A percentile compares a stretch with the other conserved stretches of the same genome.
Evolutionary conservation across 1,140 invertebrate genomes (phyloP).

Genomic region (Drosophila serrata): DNA sequence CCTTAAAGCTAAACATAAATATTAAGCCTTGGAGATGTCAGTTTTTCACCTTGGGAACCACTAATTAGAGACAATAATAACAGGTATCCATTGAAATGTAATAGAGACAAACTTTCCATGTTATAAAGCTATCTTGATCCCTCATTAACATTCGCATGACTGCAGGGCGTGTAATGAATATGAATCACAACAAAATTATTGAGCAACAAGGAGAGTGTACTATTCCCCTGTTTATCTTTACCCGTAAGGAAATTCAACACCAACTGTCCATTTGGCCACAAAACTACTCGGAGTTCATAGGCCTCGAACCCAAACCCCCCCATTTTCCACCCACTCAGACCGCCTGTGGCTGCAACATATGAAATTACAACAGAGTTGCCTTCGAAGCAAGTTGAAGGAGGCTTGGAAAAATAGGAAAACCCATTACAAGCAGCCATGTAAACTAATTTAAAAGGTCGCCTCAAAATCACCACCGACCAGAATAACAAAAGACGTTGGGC

Average conservation of each 20-base stretch:
- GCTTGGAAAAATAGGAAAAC: slow-evolving; percentile 39
- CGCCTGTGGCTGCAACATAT: slow-evolving; percentile 75
- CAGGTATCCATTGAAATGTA: neutral
- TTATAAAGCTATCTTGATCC: neutral
- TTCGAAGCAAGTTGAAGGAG: slow-evolving; percentile 24
- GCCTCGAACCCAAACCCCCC: slow-evolving; percentile 7
- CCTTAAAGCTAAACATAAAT: neutral
- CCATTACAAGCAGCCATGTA: slow-evolving; percentile 82
- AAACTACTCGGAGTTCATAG: slow-evolving; percentile 69
- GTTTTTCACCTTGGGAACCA: neutral
- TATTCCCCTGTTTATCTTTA: neutral
- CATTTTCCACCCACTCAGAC: slow-evolving; percentile 25
- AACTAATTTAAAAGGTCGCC: slow-evolving; percentile 83
- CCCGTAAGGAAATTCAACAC: slow-evolving; percentile 20
- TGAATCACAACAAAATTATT: slow-evolving; percentile 24
- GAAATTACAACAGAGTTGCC: slow-evolving; percentile 60
- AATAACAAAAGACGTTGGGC: slow-evolving; percentile 62
- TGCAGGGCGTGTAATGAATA: slow-evolving; percentile 28
- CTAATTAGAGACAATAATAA: neutral
- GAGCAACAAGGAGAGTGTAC: neutral
- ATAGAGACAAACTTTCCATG: neutral
- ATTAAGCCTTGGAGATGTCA: neutral
- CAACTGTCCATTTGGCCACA: slow-evolving; percentile 50
- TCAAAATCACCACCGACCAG: slow-evolving; percentile 77
- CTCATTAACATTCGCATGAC: slow-evolving; percentile 1